These are phyloP conservation scores for Arremon aurantiirostris DNA, from an alignment of 2,797 vertebrate genomes.

Conservation along the genomic window DNA sequence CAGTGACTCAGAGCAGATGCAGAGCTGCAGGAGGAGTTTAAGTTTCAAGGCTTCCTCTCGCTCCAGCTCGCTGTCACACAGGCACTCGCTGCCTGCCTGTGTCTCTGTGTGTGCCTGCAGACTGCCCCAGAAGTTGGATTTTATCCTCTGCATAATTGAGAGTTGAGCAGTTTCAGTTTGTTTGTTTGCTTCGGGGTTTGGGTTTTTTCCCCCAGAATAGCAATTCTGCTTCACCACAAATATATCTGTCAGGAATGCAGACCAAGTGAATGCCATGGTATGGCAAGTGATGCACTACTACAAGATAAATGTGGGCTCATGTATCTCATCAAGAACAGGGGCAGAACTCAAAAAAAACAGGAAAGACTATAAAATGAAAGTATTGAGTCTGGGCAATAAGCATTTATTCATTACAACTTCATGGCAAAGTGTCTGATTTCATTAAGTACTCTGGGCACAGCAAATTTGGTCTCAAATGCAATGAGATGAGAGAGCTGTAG, in stretches of 20 bases:
- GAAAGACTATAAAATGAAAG: neutral
- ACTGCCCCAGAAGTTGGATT: neutral
- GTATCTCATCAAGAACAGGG: neutral
- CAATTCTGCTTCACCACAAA: neutral
- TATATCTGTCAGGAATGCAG: neutral
- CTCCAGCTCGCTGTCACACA: neutral
- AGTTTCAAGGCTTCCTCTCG: slow-evolving; percentile 14
- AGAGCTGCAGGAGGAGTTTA: slow-evolving; percentile 64
- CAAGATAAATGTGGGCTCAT: neutral
- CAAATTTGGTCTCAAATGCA: neutral
- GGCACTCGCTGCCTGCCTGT: fast-evolving
- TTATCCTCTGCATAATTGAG: neutral
- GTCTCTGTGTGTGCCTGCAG: neutral
- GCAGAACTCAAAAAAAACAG: neutral
- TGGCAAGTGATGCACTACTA: neutral
- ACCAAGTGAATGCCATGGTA: neutral
- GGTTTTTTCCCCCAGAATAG: fast-evolving
- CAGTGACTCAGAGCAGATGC: slow-evolving; percentile 65
- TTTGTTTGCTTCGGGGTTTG: neutral
- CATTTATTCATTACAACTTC: neutral
- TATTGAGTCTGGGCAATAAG: neutral
- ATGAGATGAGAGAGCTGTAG: neutral
- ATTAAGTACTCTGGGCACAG: neutral
- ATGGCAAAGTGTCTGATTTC: neutral
- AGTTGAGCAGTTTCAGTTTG: neutral